These are phyloP conservation scores for Crotalus tigris DNA, from an alignment of 2,113 vertebrate genomes.

Conservation along the genomic window DNA sequence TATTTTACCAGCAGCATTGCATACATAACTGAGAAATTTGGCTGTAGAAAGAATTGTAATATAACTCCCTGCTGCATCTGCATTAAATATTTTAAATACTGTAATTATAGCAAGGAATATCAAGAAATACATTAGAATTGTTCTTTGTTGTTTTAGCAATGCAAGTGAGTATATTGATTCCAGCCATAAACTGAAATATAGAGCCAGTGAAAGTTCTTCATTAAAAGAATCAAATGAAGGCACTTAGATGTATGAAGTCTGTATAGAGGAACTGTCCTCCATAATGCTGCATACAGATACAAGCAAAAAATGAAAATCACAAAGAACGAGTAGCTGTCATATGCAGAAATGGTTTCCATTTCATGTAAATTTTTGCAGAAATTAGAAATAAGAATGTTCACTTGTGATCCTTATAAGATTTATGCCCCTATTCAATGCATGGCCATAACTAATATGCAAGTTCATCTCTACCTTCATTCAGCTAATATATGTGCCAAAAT, in stretches of 20 bases:
- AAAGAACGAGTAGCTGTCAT: background rate
- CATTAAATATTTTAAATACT: background rate
- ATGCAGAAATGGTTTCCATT: background rate
- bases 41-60: background rate
- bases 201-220: background rate
- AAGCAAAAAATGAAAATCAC: background rate
- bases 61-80: background rate
- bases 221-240: background rate
- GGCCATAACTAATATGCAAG: background rate
- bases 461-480: background rate
- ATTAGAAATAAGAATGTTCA: background rate
- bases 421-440: background rate
- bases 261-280: background rate
- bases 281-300: background rate
- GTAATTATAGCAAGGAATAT: background rate
- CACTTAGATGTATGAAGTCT: background rate
- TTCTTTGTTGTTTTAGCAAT: background rate
- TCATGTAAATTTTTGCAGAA: background rate
- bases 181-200: background rate
- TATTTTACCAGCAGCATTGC: background rate
- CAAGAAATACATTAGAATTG: background rate
- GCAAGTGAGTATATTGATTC: background rate
- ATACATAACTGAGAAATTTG: background rate
- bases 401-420: background rate
- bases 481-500: background rate